Percentiles rank a stretch among this genome's conserved stretches.
These are phyloP conservation scores for Diachrysia chrysitis DNA, from an alignment of 2,888 invertebrate species.

Conservation along the genomic window DNA sequence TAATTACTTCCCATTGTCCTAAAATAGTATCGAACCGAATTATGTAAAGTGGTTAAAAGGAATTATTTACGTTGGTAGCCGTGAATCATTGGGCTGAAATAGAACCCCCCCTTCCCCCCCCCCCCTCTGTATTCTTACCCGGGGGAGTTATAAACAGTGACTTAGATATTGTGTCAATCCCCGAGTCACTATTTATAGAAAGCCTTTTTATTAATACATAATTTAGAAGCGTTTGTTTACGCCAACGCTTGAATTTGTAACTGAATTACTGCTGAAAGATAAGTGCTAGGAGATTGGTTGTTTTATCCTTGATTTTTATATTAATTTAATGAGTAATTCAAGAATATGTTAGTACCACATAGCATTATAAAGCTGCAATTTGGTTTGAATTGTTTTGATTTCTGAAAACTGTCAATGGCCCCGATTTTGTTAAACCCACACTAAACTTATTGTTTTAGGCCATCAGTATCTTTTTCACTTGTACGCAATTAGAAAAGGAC, in stretches of 20 bases:
- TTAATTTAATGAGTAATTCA: too few relatives aligned
- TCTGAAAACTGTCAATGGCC: too few relatives aligned
- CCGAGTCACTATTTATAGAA: slow-evolving; percentile 2
- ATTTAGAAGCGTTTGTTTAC: slow-evolving; percentile 2
- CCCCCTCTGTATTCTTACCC: background rate
- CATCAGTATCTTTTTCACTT: too few relatives aligned
- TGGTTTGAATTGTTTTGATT: too few relatives aligned
- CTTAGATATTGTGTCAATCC: slow-evolving; percentile 1
- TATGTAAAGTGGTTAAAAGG: slow-evolving; percentile 3
- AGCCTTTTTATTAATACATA: slow-evolving; percentile 4
- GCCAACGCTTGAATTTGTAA: background rate
- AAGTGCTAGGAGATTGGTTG: background rate
- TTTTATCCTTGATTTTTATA: too few relatives aligned
- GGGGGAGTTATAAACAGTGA: slow-evolving; percentile 5
- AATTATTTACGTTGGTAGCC: slow-evolving; percentile 3
- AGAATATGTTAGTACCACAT: too few relatives aligned
- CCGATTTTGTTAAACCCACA: too few relatives aligned
- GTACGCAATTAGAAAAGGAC: too few relatives aligned
- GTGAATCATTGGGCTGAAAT: background rate
- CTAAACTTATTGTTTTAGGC: too few relatives aligned
- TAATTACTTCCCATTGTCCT: slow-evolving; percentile 1
- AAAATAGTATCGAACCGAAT: slow-evolving; percentile 2
- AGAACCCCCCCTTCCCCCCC: background rate
- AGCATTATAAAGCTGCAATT: too few relatives aligned
- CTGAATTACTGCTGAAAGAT: background rate